phyloP scores from a whole-genome alignment of 2,113 vertebrate genomes.

The Saguinus midas region DNA sequence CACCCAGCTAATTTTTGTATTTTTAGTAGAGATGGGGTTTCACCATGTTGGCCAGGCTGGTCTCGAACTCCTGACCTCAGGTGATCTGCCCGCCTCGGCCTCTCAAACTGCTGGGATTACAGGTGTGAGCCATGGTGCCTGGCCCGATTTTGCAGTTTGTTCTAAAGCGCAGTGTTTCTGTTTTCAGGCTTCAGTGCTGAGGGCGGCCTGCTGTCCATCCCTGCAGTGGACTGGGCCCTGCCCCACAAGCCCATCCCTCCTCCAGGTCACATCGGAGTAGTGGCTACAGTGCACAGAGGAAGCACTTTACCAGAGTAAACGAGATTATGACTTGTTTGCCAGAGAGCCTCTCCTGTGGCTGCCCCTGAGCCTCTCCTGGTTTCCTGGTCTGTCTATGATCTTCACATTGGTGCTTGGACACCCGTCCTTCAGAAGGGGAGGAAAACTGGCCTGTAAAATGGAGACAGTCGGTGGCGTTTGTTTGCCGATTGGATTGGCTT shows the following conservation, averaged over 20 bases:
- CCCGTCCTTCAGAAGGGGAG: neutral
- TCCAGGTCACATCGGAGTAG: accelerated
- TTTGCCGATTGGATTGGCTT: accelerated
- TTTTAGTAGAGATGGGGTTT: too few relatives aligned
- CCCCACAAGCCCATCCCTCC: accelerated
- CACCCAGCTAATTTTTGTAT: too few relatives aligned
- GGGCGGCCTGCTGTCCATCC: neutral
- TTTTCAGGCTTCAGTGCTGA: accelerated
- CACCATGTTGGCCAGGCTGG: too few relatives aligned
- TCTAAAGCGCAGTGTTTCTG: accelerated
- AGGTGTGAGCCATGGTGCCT: too few relatives aligned
- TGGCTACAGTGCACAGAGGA: neutral
- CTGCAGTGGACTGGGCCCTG: accelerated
- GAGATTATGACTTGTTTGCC: accelerated
- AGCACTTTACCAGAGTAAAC: accelerated
- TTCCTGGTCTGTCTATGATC: accelerated
- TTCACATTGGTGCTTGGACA: neutral
- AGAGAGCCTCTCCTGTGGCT: accelerated
- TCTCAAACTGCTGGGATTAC: too few relatives aligned
- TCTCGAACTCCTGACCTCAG: too few relatives aligned
- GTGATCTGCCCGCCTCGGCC: too few relatives aligned
- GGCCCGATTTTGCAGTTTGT: accelerated
- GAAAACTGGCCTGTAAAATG: accelerated
- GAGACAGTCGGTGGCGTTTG: neutral
- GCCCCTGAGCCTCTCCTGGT: neutral